Percentiles rank a stretch among this genome's conserved stretches.
Evolutionary conservation across 2,888 invertebrate genomes (phyloP).

Genomic region (Parelbella ahira): DNA sequence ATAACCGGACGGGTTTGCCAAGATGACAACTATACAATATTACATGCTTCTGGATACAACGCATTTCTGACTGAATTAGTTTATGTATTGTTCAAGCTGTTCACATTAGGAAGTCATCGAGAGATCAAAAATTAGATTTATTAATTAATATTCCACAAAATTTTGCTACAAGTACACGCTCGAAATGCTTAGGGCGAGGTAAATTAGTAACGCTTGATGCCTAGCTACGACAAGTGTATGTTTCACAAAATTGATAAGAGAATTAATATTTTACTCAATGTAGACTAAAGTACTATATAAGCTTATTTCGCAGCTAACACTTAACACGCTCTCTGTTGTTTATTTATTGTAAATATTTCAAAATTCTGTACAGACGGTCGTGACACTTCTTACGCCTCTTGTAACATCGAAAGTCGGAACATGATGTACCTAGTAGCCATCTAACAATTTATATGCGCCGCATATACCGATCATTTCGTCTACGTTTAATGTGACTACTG

Average conservation of each 20-base stretch:
- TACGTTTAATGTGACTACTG: too few species aligned
- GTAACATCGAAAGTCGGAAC: conserved; percentile 6
- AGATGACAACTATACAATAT: too few species aligned
- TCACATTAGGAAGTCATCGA: conserved; percentile 7
- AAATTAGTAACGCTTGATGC: conserved; percentile 18
- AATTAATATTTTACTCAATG: conserved; percentile 11
- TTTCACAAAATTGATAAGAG: too few species aligned
- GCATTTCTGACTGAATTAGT: conserved; percentile 8
- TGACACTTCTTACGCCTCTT: conserved; percentile 16
- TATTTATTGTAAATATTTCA: conserved; percentile 16
- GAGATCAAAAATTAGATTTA: conserved; percentile 4
- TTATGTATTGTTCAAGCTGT: conserved; percentile 4
- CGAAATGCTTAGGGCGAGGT: conserved; percentile 42
- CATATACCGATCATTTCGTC: too few species aligned
- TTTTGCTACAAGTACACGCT: conserved; percentile 41
- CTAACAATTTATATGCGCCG: too few species aligned
- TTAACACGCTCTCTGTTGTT: conserved; percentile 15
- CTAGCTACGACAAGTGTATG: not conserved
- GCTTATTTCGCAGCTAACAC: conserved; percentile 18
- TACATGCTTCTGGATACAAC: conserved; percentile 3
- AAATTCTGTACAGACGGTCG: conserved; percentile 22
- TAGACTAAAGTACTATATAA: conserved; percentile 14
- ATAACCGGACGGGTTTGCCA: not conserved
- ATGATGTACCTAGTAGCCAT: too few species aligned
- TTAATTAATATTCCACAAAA: conserved; percentile 26